Base-by-base conservation (phyloP, 2,797 vertebrate species). In the Catamblyrhynchus diadema region DNA sequence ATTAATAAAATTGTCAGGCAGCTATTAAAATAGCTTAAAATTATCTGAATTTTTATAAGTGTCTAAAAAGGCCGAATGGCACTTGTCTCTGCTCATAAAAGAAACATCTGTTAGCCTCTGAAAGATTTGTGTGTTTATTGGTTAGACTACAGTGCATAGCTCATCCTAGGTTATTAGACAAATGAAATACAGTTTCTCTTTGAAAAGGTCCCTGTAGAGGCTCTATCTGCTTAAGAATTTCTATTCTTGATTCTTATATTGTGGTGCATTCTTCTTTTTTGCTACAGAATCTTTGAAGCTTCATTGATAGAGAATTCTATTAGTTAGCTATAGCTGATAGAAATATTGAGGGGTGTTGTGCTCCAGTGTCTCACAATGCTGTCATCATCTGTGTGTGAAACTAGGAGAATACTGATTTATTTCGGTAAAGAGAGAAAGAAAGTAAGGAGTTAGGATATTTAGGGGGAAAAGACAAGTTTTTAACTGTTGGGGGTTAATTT, bases 1-100 rank as follows among this genome's bases (percentile, higher is more conserved):
- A 30, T 94, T 97, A 96, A 97, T 97, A 94, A 96, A 95, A 95
- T 96, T 92, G 86, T 95, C 94, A 94, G 71, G 75, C 64, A 86
- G 81, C 89, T 95, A 90, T 96, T 97, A 92, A 94, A 96, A 96
- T 86, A 90, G 91, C 70, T 95, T 95, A 86, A 88, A 96, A 96
- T 90, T 85, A 84, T 66, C 87, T 95, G 72, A 5, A 73, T 96
- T 97, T 96, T 95, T 96, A 61, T 93, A 94, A 86, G 48, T 95
- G 83, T 94, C 93, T 96, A 65, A 86, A 94, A 95, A 94, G 95
- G 75, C 90, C 7, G 2, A 96, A 91, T 70, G 81, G 37, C 82
- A 93, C 94, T 96, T 94, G 85, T 93, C 95, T 95, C 93, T 94
- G 37, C 93, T 89, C 93, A 53, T 95, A 81, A 97, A 97, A 86